Conservation (phyloP, 2,888 invertebrate genomes). For the Mimachlamys varia region DNA sequence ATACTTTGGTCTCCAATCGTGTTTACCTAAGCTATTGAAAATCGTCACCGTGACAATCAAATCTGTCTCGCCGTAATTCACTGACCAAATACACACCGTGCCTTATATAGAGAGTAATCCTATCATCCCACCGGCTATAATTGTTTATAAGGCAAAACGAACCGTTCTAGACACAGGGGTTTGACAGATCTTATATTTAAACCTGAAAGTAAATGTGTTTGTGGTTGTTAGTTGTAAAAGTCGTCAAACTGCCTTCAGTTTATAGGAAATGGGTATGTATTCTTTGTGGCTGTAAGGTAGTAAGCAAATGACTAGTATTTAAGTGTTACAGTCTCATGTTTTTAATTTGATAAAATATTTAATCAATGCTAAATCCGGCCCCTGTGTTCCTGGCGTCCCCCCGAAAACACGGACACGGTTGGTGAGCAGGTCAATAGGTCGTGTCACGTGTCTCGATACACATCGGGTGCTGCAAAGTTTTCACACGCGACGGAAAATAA, state of each 20-base stretch:
- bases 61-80: slow-evolving; percentile 1
- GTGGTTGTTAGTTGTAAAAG: too few relatives aligned
- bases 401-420: neutral
- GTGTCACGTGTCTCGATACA: neutral
- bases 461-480: neutral
- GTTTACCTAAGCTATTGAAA: neutral
- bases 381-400: neutral
- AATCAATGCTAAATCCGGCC: neutral
- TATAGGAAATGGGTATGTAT: too few relatives aligned
- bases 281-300: too few relatives aligned
- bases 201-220: too few relatives aligned
- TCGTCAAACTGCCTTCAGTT: too few relatives aligned
- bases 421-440: neutral
- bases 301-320: too few relatives aligned
- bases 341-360: too few relatives aligned
- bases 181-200: neutral
- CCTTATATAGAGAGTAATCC: neutral
- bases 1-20: neutral
- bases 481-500: slow-evolving; percentile 7
- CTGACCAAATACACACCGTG: neutral
- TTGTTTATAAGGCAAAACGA: neutral
- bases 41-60: neutral
- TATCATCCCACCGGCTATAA: neutral
- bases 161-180: neutral
- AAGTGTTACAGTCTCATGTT: too few relatives aligned